Percentiles rank a stretch among this genome's conserved stretches.
These are phyloP conservation scores for Brachylomia viminalis DNA, from an alignment of 2,888 invertebrate species.

Conservation along the genomic window DNA sequence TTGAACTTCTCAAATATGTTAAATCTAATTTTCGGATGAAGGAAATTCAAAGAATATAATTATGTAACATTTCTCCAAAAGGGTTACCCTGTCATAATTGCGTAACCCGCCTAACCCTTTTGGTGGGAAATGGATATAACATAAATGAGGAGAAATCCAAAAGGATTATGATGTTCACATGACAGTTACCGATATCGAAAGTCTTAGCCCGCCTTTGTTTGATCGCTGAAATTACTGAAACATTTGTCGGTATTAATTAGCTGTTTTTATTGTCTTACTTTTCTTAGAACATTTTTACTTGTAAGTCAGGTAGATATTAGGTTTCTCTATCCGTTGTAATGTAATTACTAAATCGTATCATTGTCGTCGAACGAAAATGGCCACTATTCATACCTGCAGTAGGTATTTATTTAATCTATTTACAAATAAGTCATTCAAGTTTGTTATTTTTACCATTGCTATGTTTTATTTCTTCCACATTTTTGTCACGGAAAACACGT, in stretches of 20 bases:
- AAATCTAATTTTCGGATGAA: background rate
- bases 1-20: background rate
- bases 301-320: background rate
- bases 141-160: conserved; percentile 17
- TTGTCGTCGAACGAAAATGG: background rate
- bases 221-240: background rate
- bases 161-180: conserved; percentile 41
- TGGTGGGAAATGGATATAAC: conserved; percentile 17
- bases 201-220: conserved; percentile 7
- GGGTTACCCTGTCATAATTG: background rate
- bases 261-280: background rate
- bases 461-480: background rate
- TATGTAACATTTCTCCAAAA: background rate
- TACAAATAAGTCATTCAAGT: background rate
- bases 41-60: background rate
- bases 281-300: background rate
- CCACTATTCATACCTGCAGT: background rate
- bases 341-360: conserved; percentile 12
- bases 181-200: conserved; percentile 20
- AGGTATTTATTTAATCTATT: conserved; percentile 8
- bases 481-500: background rate
- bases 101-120: background rate
- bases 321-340: background rate
- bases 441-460: background rate
- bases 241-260: conserved; percentile 17